A percentile compares a stretch with the other conserved stretches of the same genome.
phyloP scores from a whole-genome alignment of 2,797 vertebrate species.

The Bradypodion ventrale region DNA sequence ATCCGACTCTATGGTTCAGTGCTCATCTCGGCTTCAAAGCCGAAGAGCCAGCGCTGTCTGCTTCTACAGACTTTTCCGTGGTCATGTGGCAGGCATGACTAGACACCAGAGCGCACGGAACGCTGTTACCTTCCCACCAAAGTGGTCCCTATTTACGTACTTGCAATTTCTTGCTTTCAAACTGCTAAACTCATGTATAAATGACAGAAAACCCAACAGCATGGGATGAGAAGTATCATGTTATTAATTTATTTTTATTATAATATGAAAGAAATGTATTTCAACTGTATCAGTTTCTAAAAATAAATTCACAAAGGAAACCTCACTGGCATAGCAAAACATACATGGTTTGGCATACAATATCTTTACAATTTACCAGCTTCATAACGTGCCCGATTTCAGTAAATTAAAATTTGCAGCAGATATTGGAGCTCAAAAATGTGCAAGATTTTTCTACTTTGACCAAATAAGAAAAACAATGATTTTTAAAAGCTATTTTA shows the following conservation, averaged over 20 bases:
- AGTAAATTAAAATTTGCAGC: slow-evolving; percentile 50
- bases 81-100: too few relatives aligned
- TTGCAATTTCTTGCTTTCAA: too few relatives aligned
- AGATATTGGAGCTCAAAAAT: slow-evolving; percentile 58
- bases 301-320: slow-evolving; percentile 59
- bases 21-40: too few relatives aligned
- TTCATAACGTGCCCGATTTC: slow-evolving; percentile 45
- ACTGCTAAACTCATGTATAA: not conserved
- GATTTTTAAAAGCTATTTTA: slow-evolving; percentile 57
- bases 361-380: slow-evolving; percentile 60
- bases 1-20: too few relatives aligned
- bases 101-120: too few relatives aligned
- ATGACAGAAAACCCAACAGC: not conserved
- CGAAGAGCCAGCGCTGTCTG: too few relatives aligned
- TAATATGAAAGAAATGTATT: slow-evolving; percentile 47
- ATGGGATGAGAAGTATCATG: slow-evolving; percentile 25
- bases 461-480: slow-evolving; percentile 50
- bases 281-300: slow-evolving; percentile 36
- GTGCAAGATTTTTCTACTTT: slow-evolving; percentile 44
- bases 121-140: too few relatives aligned
- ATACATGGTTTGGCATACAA: slow-evolving; percentile 64
- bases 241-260: slow-evolving; percentile 61
- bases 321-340: slow-evolving; percentile 62
- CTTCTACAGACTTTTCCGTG: too few relatives aligned
- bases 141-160: too few relatives aligned